Base-by-base conservation (phyloP, 2,888 invertebrate species). In the Mayetiola destructor region DNA sequence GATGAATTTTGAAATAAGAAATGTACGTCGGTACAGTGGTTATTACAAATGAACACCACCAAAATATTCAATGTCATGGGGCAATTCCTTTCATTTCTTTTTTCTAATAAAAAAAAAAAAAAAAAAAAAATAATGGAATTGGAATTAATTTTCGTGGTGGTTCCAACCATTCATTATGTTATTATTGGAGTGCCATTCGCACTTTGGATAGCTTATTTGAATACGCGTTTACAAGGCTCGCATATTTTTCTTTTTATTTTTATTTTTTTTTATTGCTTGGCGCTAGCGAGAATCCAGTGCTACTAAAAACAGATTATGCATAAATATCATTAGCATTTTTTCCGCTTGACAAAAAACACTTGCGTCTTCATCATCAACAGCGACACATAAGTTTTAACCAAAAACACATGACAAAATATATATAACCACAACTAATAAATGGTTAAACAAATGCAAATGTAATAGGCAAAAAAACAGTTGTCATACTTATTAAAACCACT, bases 281-380 rank as follows among this genome's bases (percentile, higher is more conserved):
- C n/a, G n/a, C n/a, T n/a, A n/a, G n/a, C n/a, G n/a, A n/a, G n/a
- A n/a, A n/a, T n/a, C n/a, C n/a, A n/a, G n/a, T n/a, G n/a, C n/a
- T n/a, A n/a, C n/a, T n/a, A n/a, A n/a, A n/a, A n/a, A n/a, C n/a
- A n/a, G n/a, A n/a, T n/a, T n/a, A n/a, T n/a, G n/a, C n/a, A n/a
- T n/a, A 48, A 48, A 48, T 27, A 27, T 48, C 48, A 48, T 48
- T 48, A 48, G 27, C 48, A 48, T 48, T 48, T 48, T 48, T 48
- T 42, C 42, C 42, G 42, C 42, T 12, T 42, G 42, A 23, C 42
- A 42, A 23, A 42, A 42, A 23, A 10, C 42, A 42, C 42, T 42
- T 42, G 42, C 42, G 2, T 39, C 42, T 21, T 23, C 21, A 42
- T 21, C 42, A 42, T n/a, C n/a, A n/a, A 42, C 23, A n/a, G 48